Evolutionary conservation across 2,888 invertebrate species (phyloP).

Genomic region (Leptinotarsa rubiginosa): DNA sequence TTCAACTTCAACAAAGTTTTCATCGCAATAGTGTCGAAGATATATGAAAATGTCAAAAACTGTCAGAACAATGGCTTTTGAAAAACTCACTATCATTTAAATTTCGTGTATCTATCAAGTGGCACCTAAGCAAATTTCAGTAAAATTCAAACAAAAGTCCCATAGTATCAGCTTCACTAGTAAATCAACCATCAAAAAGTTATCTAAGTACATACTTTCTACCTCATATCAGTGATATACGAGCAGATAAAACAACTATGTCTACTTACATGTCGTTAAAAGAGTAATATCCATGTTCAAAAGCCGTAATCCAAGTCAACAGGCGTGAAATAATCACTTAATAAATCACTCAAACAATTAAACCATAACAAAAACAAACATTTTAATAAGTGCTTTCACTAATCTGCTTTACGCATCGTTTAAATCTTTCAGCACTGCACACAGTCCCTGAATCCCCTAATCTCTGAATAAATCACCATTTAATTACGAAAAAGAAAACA

Average conservation of each 20-base stretch:
- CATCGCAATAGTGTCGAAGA: no score
- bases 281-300: constrained; percentile 45
- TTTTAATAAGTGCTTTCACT: constrained; percentile 44
- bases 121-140: no score
- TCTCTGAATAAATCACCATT: constrained; percentile 46
- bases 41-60: no score
- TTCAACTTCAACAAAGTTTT: no score
- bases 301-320: constrained; percentile 44
- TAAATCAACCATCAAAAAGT: no score
- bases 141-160: no score
- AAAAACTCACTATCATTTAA: no score
- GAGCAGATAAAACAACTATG: background rate
- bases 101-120: no score
- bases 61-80: no score
- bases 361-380: constrained; percentile 50
- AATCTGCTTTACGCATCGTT: constrained; percentile 45
- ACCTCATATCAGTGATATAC: no score
- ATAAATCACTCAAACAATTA: constrained; percentile 48
- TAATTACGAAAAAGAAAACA: constrained; percentile 40
- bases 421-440: constrained; percentile 47
- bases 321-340: constrained; percentile 45
- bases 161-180: no score
- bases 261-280: constrained; percentile 45
- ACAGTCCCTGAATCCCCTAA: constrained; percentile 41
- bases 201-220: no score